A percentile compares a stretch with the other conserved stretches of the same genome.
Conservation (phyloP, 2,113 vertebrate species). For the Columba janthina region DNA sequence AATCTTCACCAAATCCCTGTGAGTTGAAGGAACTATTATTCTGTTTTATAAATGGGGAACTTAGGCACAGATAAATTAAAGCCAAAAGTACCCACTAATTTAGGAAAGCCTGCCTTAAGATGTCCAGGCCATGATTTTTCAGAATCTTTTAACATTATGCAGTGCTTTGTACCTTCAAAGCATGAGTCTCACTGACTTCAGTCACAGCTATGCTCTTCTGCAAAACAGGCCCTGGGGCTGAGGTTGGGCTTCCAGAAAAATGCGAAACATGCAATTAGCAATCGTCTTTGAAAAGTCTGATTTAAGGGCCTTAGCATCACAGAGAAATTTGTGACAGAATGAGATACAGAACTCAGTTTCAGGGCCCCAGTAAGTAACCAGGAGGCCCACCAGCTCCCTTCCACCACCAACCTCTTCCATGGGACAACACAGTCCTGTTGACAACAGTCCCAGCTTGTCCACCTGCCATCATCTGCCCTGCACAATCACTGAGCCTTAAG, state of each 20-base stretch:
- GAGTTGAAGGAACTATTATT: slow-evolving; percentile 31
- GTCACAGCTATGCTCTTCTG: slow-evolving; percentile 4
- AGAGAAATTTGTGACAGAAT: background rate
- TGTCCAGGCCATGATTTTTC: slow-evolving; percentile 8
- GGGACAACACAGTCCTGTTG: background rate
- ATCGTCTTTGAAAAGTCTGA: background rate
- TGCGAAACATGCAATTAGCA: background rate
- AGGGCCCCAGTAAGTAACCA: background rate
- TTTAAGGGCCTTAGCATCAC: background rate
- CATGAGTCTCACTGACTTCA: background rate
- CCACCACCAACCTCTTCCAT: background rate
- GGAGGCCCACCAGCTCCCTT: background rate
- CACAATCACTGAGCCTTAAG: background rate
- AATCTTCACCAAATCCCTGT: slow-evolving; percentile 45
- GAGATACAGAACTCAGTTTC: background rate
- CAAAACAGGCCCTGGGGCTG: background rate
- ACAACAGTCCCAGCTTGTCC: background rate
- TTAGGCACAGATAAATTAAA: slow-evolving; percentile 47
- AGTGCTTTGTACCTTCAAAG: slow-evolving; percentile 33
- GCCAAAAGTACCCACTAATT: slow-evolving; percentile 17
- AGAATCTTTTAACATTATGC: slow-evolving; percentile 7
- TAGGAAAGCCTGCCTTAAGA: slow-evolving; percentile 37
- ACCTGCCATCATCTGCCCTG: background rate
- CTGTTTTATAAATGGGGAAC: slow-evolving; percentile 6
- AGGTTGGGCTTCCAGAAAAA: slow-evolving; percentile 2